Percentiles rank a stretch among this genome's conserved stretches.
phyloP scores from a whole-genome alignment of 2,888 invertebrate species.

The Cyclophora albipunctata region DNA sequence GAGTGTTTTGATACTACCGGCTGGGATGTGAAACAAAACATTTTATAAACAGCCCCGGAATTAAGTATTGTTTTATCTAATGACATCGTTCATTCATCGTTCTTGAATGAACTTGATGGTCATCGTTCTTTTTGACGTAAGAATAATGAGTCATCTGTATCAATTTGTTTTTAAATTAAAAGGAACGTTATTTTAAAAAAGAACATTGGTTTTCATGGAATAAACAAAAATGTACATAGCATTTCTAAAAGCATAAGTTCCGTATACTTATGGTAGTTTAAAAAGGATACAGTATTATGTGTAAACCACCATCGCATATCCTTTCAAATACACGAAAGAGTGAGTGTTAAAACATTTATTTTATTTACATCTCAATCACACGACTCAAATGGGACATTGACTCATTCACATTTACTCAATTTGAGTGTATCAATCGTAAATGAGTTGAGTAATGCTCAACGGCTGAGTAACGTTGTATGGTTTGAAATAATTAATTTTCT shows the following conservation, averaged over 20 bases:
- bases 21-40: constrained; percentile 1
- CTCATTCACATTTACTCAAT: constrained; percentile 9
- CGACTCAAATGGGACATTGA: neutral
- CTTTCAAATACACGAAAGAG: too few relatives aligned
- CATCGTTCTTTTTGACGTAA: neutral
- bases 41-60: neutral
- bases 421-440: constrained; percentile 39
- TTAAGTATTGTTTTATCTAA: constrained; percentile 3
- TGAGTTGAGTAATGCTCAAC: constrained; percentile 41
- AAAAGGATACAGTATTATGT: too few relatives aligned
- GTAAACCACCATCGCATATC: too few relatives aligned
- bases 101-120: too few relatives aligned
- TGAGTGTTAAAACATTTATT: too few relatives aligned
- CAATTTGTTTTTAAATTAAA: too few relatives aligned
- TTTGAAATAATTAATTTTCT: constrained; percentile 65
- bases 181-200: too few relatives aligned
- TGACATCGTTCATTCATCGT: constrained; percentile 7
- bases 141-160: constrained; percentile 1
- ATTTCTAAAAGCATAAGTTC: too few relatives aligned
- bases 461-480: constrained; percentile 41
- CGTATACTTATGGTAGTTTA: too few relatives aligned
- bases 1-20: constrained; percentile 1
- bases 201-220: too few relatives aligned
- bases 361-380: too few relatives aligned
- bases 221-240: too few relatives aligned